These are phyloP conservation scores for Aviceda leuphotes DNA, from an alignment of 2,797 vertebrate genomes.

Conservation along the genomic window DNA sequence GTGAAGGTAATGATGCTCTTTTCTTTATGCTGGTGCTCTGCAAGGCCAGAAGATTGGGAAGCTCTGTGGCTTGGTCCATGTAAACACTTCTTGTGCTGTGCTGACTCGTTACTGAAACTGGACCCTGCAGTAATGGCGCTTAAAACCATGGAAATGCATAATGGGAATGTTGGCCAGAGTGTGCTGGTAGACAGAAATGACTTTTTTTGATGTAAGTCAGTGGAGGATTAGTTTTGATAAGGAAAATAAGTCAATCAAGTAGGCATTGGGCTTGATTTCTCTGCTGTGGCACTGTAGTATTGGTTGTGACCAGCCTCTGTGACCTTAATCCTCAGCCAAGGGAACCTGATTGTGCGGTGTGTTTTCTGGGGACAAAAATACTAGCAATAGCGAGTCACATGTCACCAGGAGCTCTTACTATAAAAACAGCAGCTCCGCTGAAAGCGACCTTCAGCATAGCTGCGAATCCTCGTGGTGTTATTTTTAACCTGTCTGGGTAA, in stretches of 20 bases:
- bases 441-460: slow-evolving; percentile 43
- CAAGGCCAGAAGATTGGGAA: background rate
- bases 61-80: accelerated
- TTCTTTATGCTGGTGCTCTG: background rate
- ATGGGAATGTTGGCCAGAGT: accelerated
- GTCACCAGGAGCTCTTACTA: background rate
- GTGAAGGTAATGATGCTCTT: background rate
- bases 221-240: background rate
- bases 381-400: accelerated
- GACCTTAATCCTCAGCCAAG: background rate
- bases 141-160: background rate
- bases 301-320: background rate
- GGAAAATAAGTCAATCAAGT: background rate
- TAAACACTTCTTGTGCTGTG: accelerated
- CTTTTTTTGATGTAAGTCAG: background rate
- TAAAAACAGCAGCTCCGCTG: background rate
- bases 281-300: background rate
- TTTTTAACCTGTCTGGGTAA: slow-evolving; percentile 60
- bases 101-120: background rate
- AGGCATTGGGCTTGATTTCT: background rate
- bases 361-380: background rate
- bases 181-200: accelerated
- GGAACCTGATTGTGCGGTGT: background rate
- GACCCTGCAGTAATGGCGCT: background rate
- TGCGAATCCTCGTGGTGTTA: background rate